Percentiles rank a stretch among this genome's conserved stretches.
phyloP scores from a whole-genome alignment of 2,888 invertebrate genomes.

The Xanthia togata region DNA sequence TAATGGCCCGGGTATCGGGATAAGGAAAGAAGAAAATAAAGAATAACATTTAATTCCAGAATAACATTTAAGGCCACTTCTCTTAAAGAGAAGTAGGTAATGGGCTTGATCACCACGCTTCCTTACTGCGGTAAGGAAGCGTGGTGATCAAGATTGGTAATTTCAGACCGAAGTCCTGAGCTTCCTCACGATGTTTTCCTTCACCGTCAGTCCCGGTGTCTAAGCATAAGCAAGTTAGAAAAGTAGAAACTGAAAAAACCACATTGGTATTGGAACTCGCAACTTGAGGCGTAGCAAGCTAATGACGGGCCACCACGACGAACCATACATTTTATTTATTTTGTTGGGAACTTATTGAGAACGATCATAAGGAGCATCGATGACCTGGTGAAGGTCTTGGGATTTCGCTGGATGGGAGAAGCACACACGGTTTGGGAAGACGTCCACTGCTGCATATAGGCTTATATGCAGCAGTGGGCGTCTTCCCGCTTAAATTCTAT shows the following conservation, averaged over 20 bases:
- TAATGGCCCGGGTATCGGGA: not conserved
- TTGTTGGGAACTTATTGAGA: not conserved
- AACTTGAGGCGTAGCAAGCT: not conserved
- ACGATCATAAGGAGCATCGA: not conserved
- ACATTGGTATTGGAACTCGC: not conserved
- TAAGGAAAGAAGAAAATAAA: not conserved
- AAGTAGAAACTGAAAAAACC: not conserved
- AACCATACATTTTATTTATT: not conserved
- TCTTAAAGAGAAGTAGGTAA: not conserved
- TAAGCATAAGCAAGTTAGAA: not conserved
- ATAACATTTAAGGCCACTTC: not conserved
- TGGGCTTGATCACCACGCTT: not conserved
- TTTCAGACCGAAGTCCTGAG: not conserved
- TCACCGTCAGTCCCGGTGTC: not conserved
- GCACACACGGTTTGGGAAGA: too few species aligned
- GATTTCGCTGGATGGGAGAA: not conserved
- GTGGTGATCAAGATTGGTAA: too few species aligned
- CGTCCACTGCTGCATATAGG: too few species aligned
- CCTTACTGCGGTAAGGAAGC: not conserved
- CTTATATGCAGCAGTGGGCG: not conserved
- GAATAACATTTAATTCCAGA: too few species aligned
- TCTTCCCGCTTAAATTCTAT: not conserved
- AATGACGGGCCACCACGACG: not conserved
- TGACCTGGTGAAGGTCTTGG: not conserved
- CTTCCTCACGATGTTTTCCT: not conserved